Evolutionary conservation across 35 echinoderm and acorn worm genomes (phyloP).

Genomic region (Patiria miniata): DNA sequence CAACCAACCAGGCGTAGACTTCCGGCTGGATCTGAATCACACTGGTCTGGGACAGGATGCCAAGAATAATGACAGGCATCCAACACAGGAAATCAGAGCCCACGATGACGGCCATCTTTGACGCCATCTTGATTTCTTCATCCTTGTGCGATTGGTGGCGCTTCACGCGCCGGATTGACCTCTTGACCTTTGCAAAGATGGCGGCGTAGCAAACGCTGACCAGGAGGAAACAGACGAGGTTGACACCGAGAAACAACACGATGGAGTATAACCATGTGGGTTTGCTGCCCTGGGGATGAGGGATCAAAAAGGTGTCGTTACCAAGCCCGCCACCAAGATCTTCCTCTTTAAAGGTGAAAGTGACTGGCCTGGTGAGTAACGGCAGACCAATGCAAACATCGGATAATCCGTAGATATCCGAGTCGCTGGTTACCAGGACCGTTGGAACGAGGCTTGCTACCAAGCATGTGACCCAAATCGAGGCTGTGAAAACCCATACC

Average conservation of each 20-base stretch:
- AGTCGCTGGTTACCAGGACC: conserved; percentile 30
- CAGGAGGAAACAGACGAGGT: conserved; percentile 56
- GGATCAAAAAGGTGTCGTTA: not conserved
- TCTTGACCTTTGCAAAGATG: conserved; percentile 73
- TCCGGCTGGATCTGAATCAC: conserved; percentile 41
- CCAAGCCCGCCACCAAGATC: not conserved
- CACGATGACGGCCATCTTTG: conserved; percentile 79
- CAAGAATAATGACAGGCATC: conserved; percentile 87
- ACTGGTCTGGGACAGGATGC: conserved; percentile 65
- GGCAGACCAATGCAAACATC: conserved; percentile 89
- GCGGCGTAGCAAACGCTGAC: conserved; percentile 61
- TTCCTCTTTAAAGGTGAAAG: not conserved
- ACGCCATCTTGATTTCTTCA: conserved; percentile 84
- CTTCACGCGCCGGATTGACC: conserved; percentile 34
- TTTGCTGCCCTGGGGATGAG: conserved; percentile 33
- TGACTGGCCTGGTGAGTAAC: conserved; percentile 46
- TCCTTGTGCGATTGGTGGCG: conserved; percentile 15
- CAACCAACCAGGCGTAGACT: conserved; percentile 82
- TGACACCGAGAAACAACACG: conserved; percentile 69
- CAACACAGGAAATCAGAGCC: conserved; percentile 85
- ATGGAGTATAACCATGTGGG: conserved; percentile 74
- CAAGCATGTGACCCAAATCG: conserved; percentile 49
- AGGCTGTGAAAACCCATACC: not conserved
- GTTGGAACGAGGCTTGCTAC: conserved; percentile 40
- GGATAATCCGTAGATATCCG: conserved; percentile 70